phyloP scores from a whole-genome alignment of 2,113 vertebrate species.

The Plecturocebus donacophilus region DNA sequence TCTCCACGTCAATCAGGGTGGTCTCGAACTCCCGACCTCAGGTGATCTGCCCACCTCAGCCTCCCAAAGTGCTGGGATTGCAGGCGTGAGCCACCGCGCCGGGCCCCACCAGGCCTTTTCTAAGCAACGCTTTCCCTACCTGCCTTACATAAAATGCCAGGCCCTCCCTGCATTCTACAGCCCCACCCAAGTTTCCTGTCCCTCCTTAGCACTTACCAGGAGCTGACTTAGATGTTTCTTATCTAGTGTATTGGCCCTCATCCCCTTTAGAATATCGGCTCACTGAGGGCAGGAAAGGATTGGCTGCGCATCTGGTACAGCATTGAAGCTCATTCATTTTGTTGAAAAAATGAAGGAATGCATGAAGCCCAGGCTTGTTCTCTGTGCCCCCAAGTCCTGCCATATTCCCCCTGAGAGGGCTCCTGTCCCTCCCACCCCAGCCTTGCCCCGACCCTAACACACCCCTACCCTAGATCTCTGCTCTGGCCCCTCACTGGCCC shows the following conservation, averaged over 20 bases:
- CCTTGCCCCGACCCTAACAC: fast-evolving
- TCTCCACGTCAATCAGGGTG: too few species aligned
- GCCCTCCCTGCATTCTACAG: background rate
- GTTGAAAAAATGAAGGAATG: background rate
- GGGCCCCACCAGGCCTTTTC: too few species aligned
- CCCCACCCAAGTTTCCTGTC: fast-evolving
- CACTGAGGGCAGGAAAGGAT: background rate
- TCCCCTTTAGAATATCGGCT: background rate
- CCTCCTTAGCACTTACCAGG: background rate
- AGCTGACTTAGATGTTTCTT: background rate
- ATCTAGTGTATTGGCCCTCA: background rate
- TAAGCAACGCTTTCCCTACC: background rate
- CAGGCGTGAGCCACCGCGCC: too few species aligned
- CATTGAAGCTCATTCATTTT: fast-evolving
- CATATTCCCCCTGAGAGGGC: background rate
- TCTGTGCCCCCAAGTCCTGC: background rate
- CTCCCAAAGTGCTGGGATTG: too few species aligned
- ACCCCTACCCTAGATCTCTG: background rate
- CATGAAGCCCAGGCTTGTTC: fast-evolving
- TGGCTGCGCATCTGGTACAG: too few species aligned
- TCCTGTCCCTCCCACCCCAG: background rate
- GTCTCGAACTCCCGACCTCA: too few species aligned
- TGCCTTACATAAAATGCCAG: background rate
- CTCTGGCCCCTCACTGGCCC: background rate
- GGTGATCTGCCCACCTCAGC: background rate